Base-by-base conservation (phyloP, 1,140 invertebrate species). In the Cyclargus thomasi region DNA sequence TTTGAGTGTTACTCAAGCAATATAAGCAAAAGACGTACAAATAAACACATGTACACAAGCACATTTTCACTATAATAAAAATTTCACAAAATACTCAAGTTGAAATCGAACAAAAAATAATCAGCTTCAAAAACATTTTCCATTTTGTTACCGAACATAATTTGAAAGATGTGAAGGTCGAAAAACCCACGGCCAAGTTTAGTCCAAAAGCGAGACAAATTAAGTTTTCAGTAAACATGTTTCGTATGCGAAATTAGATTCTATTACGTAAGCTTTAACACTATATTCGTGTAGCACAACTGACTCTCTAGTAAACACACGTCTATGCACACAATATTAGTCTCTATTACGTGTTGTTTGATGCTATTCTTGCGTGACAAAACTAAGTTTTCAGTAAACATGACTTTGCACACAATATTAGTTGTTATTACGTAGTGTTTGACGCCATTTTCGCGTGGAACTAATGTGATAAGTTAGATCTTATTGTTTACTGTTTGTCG, bases 131-230 rank as follows among this genome's bases (percentile, higher is more conserved):
- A 16, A 47, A 47, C 8, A 47, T 16, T 47, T 47, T 47, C 39
- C 39, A 47, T 47, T 47, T 47, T 47, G 10, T 47, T 47, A 47
- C 39, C 39, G 39, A 47, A 16, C 39, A 47, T 47, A 47, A 47
- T 47, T 47, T 47, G 39, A 7, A 17, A 59, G 55, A 20, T 29
- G 21, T 35, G 57, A 67, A 63, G 59, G 62, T 59, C 55, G 10
- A 20, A 59, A 59, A 59, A 59, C 55, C 20, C 55, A 20, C 18
- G 10, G 55, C 18, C 55, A 59, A 59, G 55, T 59, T 59, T 20
- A 59, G 55, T 55, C 53, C 16, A 55, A 55, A 59, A 59, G 55
- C 17, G 55, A 59, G 55, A n/a, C 18, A 59, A 59, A 59, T 59
- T 20, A 59, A 59, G 55, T 59, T 18, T 21, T 18, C 18, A 20